Percentiles rank a stretch among this genome's conserved stretches.
Evolutionary conservation across 2,113 vertebrate species (phyloP).

Genomic region (Pelecanoides urinatrix): DNA sequence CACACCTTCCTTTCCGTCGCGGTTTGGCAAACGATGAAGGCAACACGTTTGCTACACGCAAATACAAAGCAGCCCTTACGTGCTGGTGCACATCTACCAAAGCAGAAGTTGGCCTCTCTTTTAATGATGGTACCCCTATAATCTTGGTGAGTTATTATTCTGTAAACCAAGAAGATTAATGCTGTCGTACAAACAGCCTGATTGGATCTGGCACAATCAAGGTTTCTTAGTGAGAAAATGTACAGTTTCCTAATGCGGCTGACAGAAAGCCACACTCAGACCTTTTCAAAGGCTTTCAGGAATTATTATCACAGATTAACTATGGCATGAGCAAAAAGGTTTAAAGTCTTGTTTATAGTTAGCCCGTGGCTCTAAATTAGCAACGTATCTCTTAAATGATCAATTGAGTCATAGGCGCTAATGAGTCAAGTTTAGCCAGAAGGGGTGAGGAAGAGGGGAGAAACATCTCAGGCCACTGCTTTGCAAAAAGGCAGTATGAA

Average conservation of each 20-base stretch:
- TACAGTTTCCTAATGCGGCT: slow-evolving; percentile 65
- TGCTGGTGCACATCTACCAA: background rate
- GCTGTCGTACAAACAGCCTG: slow-evolving; percentile 54
- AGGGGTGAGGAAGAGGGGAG: slow-evolving; percentile 38
- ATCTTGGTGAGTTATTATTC: slow-evolving; percentile 23
- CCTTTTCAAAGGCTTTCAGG: slow-evolving; percentile 78
- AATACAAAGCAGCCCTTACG: background rate
- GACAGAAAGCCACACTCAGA: slow-evolving; percentile 73
- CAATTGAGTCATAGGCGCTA: slow-evolving; percentile 73
- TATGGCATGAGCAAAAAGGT: slow-evolving; percentile 75
- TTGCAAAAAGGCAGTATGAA: slow-evolving; percentile 11
- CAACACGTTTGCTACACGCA: background rate
- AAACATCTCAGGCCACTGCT: slow-evolving; percentile 18
- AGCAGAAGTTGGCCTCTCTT: background rate
- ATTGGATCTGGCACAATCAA: slow-evolving; percentile 76
- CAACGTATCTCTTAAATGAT: slow-evolving; percentile 75
- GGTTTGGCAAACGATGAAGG: accelerated
- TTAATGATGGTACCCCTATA: background rate
- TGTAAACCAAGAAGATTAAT: slow-evolving; percentile 38
- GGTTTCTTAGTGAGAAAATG: slow-evolving; percentile 74
- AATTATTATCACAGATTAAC: slow-evolving; percentile 72
- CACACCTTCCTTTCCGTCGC: background rate
- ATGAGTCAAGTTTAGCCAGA: slow-evolving; percentile 75
- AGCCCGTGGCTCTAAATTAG: slow-evolving; percentile 74
- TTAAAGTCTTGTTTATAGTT: slow-evolving; percentile 67